Conservation (phyloP, 1,140 invertebrate genomes). For the Berghia stephanieae region DNA sequence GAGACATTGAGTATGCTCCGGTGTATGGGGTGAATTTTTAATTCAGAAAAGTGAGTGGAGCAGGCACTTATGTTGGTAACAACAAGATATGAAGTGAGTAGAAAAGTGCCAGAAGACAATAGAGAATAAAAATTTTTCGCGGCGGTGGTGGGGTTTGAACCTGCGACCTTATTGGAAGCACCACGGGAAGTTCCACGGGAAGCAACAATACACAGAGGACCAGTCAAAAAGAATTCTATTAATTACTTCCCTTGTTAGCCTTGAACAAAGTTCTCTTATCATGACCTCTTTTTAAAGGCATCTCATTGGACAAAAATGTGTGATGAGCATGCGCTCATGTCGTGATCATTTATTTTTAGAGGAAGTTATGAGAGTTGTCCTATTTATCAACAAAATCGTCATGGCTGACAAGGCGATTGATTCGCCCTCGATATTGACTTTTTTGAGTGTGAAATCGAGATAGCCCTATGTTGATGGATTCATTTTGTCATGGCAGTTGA, state of each 20-base stretch:
- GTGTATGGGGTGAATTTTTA: no score
- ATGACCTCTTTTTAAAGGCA: neutral
- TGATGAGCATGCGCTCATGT: neutral
- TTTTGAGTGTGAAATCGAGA: neutral
- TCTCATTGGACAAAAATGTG: no score
- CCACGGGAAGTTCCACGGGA: no score
- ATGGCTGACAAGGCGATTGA: neutral
- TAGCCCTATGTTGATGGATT: neutral
- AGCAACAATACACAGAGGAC: no score
- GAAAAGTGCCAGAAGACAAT: no score
- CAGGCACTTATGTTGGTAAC: no score
- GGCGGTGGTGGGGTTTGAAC: no score
- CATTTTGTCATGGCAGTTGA: conserved; percentile 36
- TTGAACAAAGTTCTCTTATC: neutral
- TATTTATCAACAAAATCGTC: neutral
- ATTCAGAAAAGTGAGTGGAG: no score
- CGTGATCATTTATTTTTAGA: conserved; percentile 10
- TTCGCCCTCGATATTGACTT: neutral
- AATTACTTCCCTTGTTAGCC: neutral
- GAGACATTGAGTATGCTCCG: no score
- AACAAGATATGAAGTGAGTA: no score
- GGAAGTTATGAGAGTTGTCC: neutral
- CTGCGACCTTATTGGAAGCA: no score
- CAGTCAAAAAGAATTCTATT: neutral
- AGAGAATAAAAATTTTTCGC: no score